A percentile compares a stretch with the other conserved stretches of the same genome.
Evolutionary conservation across 2,888 invertebrate genomes (phyloP).

Genomic region (Empis livida): DNA sequence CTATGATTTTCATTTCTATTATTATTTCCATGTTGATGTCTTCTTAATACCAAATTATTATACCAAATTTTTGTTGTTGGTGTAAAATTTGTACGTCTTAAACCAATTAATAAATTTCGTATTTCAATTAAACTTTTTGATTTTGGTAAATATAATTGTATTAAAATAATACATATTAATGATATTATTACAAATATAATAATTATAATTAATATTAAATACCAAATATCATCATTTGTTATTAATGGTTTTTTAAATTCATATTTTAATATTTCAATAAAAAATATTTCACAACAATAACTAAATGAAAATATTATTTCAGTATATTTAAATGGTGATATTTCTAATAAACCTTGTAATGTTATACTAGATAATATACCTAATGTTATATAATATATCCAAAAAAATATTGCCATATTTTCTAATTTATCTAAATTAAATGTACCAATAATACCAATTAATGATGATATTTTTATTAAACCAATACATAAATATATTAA

Average conservation of each 20-base stretch:
- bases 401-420: conserved; percentile 22
- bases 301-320: conserved; percentile 19
- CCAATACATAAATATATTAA: conserved; percentile 24
- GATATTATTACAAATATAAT: conserved; percentile 16
- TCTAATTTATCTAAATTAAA: conserved; percentile 21
- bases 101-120: conserved; percentile 23
- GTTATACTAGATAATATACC: conserved; percentile 24
- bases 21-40: background rate
- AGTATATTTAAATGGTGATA: conserved; percentile 24
- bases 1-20: too few species aligned
- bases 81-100: conserved; percentile 11
- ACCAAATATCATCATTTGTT: conserved; percentile 15
- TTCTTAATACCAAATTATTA: background rate
- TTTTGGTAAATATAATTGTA: conserved; percentile 19
- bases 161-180: conserved; percentile 14
- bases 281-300: conserved; percentile 16
- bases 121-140: conserved; percentile 23
- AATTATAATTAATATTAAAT: conserved; percentile 16
- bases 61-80: background rate
- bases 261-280: conserved; percentile 21
- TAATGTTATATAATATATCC: conserved; percentile 21
- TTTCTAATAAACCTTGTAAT: conserved; percentile 23
- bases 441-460: conserved; percentile 22
- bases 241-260: conserved; percentile 10
- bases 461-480: conserved; percentile 22